phyloP scores from a whole-genome alignment of 2,797 vertebrate species.

The Enteromius unitaeniatus region DNA sequence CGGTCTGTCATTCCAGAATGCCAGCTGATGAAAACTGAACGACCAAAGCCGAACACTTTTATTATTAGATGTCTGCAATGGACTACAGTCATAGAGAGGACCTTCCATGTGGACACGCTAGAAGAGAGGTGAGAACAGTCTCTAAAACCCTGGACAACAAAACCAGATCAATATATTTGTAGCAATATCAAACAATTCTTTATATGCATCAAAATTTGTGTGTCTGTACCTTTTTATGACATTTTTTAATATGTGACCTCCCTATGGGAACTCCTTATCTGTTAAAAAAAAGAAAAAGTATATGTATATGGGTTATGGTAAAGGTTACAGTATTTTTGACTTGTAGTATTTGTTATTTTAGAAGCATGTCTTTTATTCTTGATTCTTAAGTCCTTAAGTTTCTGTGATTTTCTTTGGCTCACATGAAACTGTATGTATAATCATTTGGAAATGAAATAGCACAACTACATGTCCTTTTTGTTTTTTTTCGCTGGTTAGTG shows the following conservation, averaged over 20 bases:
- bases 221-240: neutral
- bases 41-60: conserved; percentile 97
- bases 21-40: conserved; percentile 97
- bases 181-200: too few relatives aligned
- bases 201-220: neutral
- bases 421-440: too few relatives aligned
- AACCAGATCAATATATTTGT: too few relatives aligned
- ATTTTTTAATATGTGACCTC: too few relatives aligned
- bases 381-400: neutral
- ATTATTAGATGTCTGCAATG: conserved; percentile 98
- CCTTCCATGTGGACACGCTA: conserved; percentile 94
- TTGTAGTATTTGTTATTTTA: too few relatives aligned
- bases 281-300: too few relatives aligned
- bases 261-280: too few relatives aligned
- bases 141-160: neutral
- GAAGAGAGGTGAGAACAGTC: conserved; percentile 87
- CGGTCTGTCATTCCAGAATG: conserved; percentile 84
- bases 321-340: too few relatives aligned
- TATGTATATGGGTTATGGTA: too few relatives aligned
- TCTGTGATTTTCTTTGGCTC: neutral
- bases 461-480: neutral
- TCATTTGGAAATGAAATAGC: too few relatives aligned
- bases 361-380: too few relatives aligned
- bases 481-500: neutral
- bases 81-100: conserved; percentile 97